phyloP scores from a whole-genome alignment of 2,797 vertebrate species.

The Nannoperca australis region DNA sequence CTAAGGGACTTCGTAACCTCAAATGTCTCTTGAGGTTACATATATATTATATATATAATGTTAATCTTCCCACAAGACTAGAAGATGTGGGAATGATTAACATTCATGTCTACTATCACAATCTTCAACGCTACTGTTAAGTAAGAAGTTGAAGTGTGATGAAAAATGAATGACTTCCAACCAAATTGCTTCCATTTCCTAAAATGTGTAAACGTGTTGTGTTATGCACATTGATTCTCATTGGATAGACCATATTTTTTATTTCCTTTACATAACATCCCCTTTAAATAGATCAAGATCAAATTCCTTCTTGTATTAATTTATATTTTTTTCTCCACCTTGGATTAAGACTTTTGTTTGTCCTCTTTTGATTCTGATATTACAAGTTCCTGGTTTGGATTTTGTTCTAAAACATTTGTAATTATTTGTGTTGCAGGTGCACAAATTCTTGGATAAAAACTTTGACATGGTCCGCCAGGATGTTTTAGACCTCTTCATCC shows the following conservation, averaged over 20 bases:
- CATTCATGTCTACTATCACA: not conserved
- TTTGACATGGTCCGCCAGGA: constrained; percentile 96
- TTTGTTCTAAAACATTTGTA: not conserved
- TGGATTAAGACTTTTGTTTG: not conserved
- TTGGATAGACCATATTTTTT: not conserved
- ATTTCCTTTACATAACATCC: not conserved
- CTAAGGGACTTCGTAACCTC: not conserved
- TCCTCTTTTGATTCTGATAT: not conserved
- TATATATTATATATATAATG: not conserved
- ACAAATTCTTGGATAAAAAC: constrained; percentile 98
- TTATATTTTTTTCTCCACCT: not conserved
- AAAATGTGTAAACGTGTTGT: too few species aligned
- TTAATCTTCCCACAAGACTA: not conserved
- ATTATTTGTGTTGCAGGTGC: constrained; percentile 85
- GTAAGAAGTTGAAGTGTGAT: not conserved
- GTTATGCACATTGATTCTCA: not conserved
- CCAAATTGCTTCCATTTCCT: not conserved
- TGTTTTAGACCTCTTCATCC: constrained; percentile 92
- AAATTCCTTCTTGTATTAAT: not conserved
- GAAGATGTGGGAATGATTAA: not conserved
- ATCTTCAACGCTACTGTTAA: not conserved
- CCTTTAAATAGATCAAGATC: not conserved
- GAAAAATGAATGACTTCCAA: not conserved
- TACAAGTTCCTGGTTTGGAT: not conserved
- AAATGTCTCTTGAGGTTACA: not conserved